A percentile compares a stretch with the other conserved stretches of the same genome.
Evolutionary conservation across 2,797 vertebrate species (phyloP).

Genomic region (Gila robusta): DNA sequence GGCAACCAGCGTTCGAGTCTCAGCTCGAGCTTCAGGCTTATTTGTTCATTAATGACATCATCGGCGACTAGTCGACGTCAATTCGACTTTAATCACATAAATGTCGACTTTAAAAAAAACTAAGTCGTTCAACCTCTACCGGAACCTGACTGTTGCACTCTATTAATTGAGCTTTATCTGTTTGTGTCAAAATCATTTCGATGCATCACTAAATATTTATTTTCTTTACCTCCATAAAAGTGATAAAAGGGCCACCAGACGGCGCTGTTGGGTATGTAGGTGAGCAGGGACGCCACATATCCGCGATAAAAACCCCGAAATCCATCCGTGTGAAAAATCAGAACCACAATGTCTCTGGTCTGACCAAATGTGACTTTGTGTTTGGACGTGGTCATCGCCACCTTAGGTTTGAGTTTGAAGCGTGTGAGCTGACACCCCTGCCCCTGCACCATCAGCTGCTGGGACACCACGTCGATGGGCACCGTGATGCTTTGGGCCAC

Average conservation of each 20-base stretch:
- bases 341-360: slow-evolving; percentile 89
- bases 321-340: slow-evolving; percentile 91
- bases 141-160: background rate
- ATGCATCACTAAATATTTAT: background rate
- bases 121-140: too few relatives aligned
- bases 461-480: slow-evolving; percentile 93
- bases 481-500: slow-evolving; percentile 98
- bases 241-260: slow-evolving; percentile 99
- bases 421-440: slow-evolving; percentile 88
- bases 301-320: slow-evolving; percentile 94
- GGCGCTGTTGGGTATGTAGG: slow-evolving; percentile 97
- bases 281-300: slow-evolving; percentile 93
- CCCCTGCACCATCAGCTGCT: slow-evolving; percentile 98
- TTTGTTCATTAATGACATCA: too few relatives aligned
- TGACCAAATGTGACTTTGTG: slow-evolving; percentile 85
- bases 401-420: slow-evolving; percentile 78
- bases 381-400: slow-evolving; percentile 64
- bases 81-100: too few relatives aligned
- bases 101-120: too few relatives aligned
- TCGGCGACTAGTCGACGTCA: too few relatives aligned
- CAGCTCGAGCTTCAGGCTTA: too few relatives aligned
- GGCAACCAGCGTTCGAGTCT: too few relatives aligned
- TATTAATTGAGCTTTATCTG: background rate
- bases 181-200: background rate
- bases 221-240: slow-evolving; percentile 90